These are phyloP conservation scores for Nomia melanderi DNA, from an alignment of 1,140 invertebrate species.

Conservation along the genomic window DNA sequence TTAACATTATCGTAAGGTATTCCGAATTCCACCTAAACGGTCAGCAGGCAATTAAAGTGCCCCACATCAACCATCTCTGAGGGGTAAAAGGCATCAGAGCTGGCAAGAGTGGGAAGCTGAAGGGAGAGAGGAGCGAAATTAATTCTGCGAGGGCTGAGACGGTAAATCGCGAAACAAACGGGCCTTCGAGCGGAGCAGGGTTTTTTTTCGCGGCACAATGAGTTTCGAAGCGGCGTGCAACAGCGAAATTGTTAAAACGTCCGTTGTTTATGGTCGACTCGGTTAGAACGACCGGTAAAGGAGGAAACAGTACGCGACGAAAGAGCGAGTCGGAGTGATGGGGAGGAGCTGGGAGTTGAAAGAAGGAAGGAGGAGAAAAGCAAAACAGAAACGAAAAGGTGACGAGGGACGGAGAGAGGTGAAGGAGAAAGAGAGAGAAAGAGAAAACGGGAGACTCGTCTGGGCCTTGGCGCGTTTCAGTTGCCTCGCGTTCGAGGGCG, in stretches of 20 bases:
- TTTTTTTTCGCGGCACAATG: slow-evolving; percentile 16
- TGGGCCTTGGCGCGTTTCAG: slow-evolving; percentile 65
- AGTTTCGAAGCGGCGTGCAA: slow-evolving; percentile 25
- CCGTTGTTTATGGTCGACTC: slow-evolving; percentile 42
- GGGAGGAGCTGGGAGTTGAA: background rate
- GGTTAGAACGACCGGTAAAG: slow-evolving; percentile 29
- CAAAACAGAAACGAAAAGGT: slow-evolving; percentile 32
- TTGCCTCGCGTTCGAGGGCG: slow-evolving; percentile 68
- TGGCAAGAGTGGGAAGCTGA: background rate
- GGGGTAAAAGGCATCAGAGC: background rate
- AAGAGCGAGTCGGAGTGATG: slow-evolving; percentile 12
- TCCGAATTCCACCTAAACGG: background rate
- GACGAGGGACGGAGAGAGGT: too few relatives aligned
- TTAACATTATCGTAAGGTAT: background rate
- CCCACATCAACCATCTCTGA: background rate
- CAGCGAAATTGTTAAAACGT: slow-evolving; percentile 55
- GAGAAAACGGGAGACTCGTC: slow-evolving; percentile 35
- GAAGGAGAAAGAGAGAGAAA: background rate
- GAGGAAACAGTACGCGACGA: slow-evolving; percentile 48
- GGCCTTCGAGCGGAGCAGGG: background rate
- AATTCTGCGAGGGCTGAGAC: background rate
- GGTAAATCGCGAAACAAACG: slow-evolving; percentile 33
- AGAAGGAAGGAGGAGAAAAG: slow-evolving; percentile 29
- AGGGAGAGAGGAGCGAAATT: slow-evolving; percentile 1
- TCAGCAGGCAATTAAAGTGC: slow-evolving; percentile 9